Conservation (phyloP, 2,888 invertebrate species). For the Drosophila falleni region DNA sequence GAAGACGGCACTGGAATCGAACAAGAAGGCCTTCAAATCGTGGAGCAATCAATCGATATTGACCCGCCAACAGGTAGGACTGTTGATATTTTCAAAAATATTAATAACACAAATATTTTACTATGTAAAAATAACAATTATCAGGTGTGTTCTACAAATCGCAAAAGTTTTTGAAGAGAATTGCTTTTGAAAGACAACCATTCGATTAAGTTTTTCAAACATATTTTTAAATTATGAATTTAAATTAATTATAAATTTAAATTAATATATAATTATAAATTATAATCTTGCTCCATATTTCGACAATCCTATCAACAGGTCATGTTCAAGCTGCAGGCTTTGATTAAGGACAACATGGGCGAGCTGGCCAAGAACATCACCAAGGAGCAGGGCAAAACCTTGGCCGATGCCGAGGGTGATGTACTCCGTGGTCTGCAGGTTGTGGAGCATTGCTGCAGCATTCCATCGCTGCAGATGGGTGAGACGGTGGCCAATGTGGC, state of each 20-base stretch:
- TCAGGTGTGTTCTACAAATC: too few species aligned
- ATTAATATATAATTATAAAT: too few species aligned
- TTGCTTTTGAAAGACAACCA: too few species aligned
- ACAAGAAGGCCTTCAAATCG: constrained; percentile 91
- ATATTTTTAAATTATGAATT: too few species aligned
- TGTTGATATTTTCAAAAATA: too few species aligned
- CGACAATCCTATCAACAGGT: constrained; percentile 89
- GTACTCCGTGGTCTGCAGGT: constrained; percentile 98
- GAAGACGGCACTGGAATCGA: constrained; percentile 94
- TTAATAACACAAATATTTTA: too few species aligned
- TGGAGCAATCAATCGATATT: constrained; percentile 97
- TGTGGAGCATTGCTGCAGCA: constrained; percentile 98
- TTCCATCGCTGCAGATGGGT: constrained; percentile 96
- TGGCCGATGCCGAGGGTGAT: constrained; percentile 99
- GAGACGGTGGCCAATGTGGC: constrained; percentile 93
- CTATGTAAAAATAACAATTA: too few species aligned
- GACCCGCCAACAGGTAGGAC: constrained; percentile 91
- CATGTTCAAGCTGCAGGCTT: constrained; percentile 94
- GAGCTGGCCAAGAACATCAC: constrained; percentile 96
- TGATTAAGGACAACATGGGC: constrained; percentile 95
- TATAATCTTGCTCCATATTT: too few species aligned
- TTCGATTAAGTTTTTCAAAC: too few species aligned
- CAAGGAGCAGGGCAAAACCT: constrained; percentile 98
- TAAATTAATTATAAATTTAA: too few species aligned
- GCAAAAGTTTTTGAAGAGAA: too few species aligned